These are phyloP conservation scores for Piscicola geometra DNA, from an alignment of 2,888 invertebrate species.

Conservation along the genomic window DNA sequence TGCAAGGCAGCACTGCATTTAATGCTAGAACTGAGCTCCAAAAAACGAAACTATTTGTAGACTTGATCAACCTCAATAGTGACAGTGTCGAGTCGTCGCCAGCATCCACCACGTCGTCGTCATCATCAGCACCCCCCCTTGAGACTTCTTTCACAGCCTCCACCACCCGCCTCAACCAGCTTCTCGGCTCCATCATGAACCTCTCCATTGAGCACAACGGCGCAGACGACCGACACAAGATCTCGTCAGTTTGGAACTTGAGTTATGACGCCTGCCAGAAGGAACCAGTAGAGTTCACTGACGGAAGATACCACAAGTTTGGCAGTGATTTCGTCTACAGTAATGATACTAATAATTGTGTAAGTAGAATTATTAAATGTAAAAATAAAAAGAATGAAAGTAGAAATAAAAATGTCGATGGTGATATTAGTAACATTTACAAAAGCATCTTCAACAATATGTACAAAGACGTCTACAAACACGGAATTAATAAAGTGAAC, in stretches of 20 bases:
- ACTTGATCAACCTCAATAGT: constrained; percentile 4
- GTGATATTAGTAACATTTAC: not conserved
- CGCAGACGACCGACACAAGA: not conserved
- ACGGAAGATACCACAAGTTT: not conserved
- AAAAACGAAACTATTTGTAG: constrained; percentile 7
- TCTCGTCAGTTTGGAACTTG: constrained; percentile 3
- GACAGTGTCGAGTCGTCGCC: not conserved
- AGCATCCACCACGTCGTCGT: not conserved
- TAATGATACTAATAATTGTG: not conserved
- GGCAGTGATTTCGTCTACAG: not conserved
- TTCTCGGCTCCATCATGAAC: not conserved
- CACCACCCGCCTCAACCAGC: constrained; percentile 3
- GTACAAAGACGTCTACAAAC: not conserved
- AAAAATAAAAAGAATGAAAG: not conserved
- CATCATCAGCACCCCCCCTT: not conserved
- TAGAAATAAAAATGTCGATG: not conserved
- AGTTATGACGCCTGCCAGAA: not conserved
- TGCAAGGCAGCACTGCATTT: not conserved
- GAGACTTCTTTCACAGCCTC: not conserved
- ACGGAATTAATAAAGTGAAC: not conserved
- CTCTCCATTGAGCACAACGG: not conserved
- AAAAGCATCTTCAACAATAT: not conserved
- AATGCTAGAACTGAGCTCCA: not conserved
- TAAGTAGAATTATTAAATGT: not conserved
- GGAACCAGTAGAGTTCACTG: not conserved